A percentile compares a stretch with the other conserved stretches of the same genome.
Conservation (phyloP, 2,113 vertebrate genomes). For the Psophia crepitans region DNA sequence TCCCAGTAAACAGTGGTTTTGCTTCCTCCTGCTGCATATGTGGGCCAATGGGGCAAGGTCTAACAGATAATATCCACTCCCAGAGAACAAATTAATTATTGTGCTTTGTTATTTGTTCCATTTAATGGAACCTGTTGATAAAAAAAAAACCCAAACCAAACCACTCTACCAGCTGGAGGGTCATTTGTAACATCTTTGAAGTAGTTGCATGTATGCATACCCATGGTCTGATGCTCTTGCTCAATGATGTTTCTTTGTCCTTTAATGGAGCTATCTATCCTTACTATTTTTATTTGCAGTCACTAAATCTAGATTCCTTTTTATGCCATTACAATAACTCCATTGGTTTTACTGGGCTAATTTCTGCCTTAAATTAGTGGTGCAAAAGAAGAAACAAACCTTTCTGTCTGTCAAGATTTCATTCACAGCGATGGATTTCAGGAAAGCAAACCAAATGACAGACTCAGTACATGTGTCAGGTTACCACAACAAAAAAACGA, state of each 20-base stretch:
- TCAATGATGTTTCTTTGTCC: background rate
- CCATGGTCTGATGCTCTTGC: background rate
- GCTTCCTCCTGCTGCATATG: slow-evolving; percentile 53
- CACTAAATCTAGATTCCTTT: background rate
- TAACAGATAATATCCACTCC: slow-evolving; percentile 49
- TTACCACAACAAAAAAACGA: slow-evolving; percentile 11
- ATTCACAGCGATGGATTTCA: background rate
- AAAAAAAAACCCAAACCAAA: background rate
- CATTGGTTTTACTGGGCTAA: background rate
- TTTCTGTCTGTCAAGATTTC: background rate
- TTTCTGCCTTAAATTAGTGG: background rate
- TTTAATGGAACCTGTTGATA: slow-evolving; percentile 12
- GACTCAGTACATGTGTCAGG: background rate
- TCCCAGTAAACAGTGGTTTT: slow-evolving; percentile 15
- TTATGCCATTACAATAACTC: background rate
- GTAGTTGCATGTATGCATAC: background rate
- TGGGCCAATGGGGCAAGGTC: slow-evolving; percentile 38
- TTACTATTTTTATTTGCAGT: background rate
- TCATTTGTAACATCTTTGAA: background rate
- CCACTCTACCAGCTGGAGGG: background rate
- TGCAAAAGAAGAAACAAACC: background rate
- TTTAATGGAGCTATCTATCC: background rate
- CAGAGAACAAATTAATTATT: slow-evolving; percentile 59
- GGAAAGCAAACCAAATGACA: background rate
- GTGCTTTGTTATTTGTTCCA: slow-evolving; percentile 50